Evolutionary conservation across 2,888 invertebrate genomes (phyloP).

Genomic region (Cheiracanthium punctorium): DNA sequence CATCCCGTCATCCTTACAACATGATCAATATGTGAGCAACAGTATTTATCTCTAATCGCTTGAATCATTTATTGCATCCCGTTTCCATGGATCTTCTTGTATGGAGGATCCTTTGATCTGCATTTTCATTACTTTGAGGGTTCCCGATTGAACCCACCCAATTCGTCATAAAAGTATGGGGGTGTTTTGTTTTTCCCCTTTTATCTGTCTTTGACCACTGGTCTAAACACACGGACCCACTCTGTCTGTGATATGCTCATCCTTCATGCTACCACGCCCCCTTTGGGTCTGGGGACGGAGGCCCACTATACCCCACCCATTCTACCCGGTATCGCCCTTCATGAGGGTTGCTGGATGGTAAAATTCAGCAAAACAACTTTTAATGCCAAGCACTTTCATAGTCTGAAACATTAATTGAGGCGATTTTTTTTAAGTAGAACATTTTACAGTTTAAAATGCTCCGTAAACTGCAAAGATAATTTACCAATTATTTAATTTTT

Average conservation of each 20-base stretch:
- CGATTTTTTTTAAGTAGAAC: no score
- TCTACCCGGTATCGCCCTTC: slow-evolving; percentile 25
- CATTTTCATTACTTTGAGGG: slow-evolving; percentile 22
- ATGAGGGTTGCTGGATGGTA: slow-evolving; percentile 33
- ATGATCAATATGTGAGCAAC: not conserved
- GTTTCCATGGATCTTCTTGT: not conserved
- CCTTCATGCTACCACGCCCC: slow-evolving; percentile 47
- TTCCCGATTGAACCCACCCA: slow-evolving; percentile 22
- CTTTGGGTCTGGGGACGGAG: slow-evolving; percentile 26
- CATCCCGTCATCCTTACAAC: no score
- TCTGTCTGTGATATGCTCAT: slow-evolving; percentile 47
- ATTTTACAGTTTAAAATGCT: no score
- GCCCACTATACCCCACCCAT: slow-evolving; percentile 46
- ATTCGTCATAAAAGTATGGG: not conserved
- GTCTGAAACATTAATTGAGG: no score
- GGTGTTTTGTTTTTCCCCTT: slow-evolving; percentile 18
- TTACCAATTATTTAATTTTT: no score
- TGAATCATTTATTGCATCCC: not conserved
- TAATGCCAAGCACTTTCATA: not conserved
- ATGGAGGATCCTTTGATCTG: not conserved
- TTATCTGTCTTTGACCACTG: slow-evolving; percentile 47
- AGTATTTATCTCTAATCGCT: not conserved
- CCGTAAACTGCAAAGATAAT: no score
- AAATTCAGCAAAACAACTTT: not conserved
- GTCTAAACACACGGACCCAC: slow-evolving; percentile 23